Conservation (phyloP, 2,113 vertebrate species). For the Gila orcuttii region DNA sequence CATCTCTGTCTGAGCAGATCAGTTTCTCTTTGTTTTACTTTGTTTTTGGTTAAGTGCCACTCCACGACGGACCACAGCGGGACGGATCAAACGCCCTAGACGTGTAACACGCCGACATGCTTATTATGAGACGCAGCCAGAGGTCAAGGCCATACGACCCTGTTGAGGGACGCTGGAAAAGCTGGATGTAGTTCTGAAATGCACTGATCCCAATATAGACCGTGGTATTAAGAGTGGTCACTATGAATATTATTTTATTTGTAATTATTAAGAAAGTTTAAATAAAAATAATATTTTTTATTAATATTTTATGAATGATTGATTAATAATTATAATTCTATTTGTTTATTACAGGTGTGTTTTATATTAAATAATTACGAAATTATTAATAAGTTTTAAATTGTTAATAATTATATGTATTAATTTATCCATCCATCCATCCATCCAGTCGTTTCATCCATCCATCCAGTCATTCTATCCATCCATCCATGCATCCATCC, state of each 20-base stretch:
- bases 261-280: neutral
- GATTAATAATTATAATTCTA: neutral
- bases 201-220: conserved; percentile 24
- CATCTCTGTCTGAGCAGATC: conserved; percentile 47
- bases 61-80: neutral
- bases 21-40: conserved; percentile 49
- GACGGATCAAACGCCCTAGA: neutral
- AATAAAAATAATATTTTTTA: too few relatives aligned
- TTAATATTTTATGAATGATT: neutral
- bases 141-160: conserved; percentile 28
- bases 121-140: conserved; percentile 7
- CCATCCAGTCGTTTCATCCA: too few relatives aligned
- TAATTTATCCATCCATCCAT: too few relatives aligned
- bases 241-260: conserved; percentile 1
- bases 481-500: too few relatives aligned
- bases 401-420: too few relatives aligned
- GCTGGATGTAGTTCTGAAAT: conserved; percentile 11
- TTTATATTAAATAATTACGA: neutral
- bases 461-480: too few relatives aligned
- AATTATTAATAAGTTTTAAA: neutral
- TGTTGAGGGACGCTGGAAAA: conserved; percentile 30
- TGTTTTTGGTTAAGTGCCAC: conserved; percentile 27
- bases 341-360: neutral
- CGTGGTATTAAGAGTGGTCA: neutral
- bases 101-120: neutral